Percentiles rank a stretch among this genome's conserved stretches.
These are phyloP conservation scores for Cuniculus paca DNA, from an alignment of 2,797 vertebrate species.

Conservation along the genomic window DNA sequence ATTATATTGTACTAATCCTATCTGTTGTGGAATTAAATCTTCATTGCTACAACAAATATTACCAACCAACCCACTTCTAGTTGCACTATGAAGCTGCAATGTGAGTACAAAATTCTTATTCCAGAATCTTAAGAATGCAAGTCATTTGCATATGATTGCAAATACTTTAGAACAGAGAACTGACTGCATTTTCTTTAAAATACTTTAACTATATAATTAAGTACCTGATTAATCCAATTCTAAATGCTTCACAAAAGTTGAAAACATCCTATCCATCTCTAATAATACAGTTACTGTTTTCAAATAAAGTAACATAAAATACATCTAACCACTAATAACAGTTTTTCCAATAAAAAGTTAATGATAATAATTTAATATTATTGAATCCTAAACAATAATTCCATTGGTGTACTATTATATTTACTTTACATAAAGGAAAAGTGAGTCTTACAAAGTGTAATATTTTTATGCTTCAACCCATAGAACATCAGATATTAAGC, in stretches of 20 bases:
- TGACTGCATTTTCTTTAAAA: background rate
- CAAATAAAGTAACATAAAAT: background rate
- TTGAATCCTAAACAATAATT: slow-evolving; percentile 7
- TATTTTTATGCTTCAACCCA: background rate
- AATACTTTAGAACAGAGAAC: background rate
- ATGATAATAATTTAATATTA: slow-evolving; percentile 28
- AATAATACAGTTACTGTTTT: background rate
- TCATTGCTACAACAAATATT: background rate
- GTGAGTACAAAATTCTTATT: background rate
- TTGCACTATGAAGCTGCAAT: background rate
- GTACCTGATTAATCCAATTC: background rate
- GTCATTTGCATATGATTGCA: background rate
- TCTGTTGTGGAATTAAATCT: background rate
- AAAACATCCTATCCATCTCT: background rate
- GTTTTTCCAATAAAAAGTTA: background rate
- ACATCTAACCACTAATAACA: background rate
- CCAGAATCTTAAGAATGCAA: slow-evolving; percentile 36
- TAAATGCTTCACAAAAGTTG: slow-evolving; percentile 28
- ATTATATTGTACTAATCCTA: background rate
- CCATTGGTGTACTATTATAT: background rate
- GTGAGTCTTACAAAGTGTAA: background rate
- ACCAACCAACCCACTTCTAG: background rate
- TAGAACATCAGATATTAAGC: background rate
- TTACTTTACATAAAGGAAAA: background rate
- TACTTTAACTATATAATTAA: slow-evolving; percentile 22